A percentile compares a stretch with the other conserved stretches of the same genome.
phyloP scores from a whole-genome alignment of 2,888 invertebrate genomes.

The Leistus spinibarbis region DNA sequence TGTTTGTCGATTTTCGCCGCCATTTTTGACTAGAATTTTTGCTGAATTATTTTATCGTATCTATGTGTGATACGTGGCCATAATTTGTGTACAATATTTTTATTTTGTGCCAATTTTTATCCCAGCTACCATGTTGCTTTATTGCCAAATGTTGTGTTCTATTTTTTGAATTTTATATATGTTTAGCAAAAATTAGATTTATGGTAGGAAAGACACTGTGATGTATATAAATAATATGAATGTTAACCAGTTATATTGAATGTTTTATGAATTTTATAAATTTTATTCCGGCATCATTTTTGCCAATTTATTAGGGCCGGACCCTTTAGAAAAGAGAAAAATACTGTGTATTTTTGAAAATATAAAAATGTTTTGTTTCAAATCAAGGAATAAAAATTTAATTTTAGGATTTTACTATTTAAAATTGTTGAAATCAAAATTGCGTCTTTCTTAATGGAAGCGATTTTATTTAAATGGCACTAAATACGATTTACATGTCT shows the following conservation, averaged over 20 bases:
- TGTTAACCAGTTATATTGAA: background rate
- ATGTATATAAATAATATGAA: background rate
- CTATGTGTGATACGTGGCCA: background rate
- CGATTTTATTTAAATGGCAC: background rate
- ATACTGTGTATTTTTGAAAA: background rate
- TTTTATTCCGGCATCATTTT: background rate
- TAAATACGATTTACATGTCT: background rate
- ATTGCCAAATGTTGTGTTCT: background rate
- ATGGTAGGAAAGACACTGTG: background rate
- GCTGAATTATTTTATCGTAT: background rate
- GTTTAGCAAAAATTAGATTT: background rate
- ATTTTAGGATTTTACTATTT: background rate
- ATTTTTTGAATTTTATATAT: background rate
- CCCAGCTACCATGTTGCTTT: background rate
- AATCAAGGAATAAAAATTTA: background rate
- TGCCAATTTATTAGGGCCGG: background rate
- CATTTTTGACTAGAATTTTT: constrained; percentile 53
- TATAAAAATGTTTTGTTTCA: background rate
- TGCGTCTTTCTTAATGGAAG: background rate
- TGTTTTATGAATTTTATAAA: background rate
- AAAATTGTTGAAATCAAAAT: background rate
- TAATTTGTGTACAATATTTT: background rate
- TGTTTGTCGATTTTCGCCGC: background rate
- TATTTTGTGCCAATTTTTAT: background rate
- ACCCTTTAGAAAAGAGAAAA: background rate